Percentiles rank a stretch among this genome's conserved stretches.
Evolutionary conservation across 2,888 invertebrate genomes (phyloP).

Genomic region (Limenitis camilla): DNA sequence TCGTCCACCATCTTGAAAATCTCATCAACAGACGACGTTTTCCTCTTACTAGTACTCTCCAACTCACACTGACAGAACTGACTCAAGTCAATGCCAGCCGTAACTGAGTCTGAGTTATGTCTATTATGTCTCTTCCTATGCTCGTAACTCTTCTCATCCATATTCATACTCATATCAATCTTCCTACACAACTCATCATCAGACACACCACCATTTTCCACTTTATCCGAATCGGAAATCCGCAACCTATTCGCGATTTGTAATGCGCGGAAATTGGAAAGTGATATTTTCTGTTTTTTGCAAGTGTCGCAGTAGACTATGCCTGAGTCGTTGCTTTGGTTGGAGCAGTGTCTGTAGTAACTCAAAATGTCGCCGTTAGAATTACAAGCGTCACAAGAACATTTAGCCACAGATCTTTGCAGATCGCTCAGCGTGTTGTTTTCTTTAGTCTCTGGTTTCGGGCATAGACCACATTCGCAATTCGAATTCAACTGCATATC

Average conservation of each 20-base stretch:
- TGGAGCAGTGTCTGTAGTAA: constrained; percentile 61
- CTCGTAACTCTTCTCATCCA: constrained; percentile 53
- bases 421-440: constrained; percentile 63
- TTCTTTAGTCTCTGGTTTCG: constrained; percentile 52
- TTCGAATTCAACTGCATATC: constrained; percentile 49
- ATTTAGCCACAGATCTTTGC: constrained; percentile 62
- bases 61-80: constrained; percentile 70
- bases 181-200: constrained; percentile 63
- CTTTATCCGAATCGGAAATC: constrained; percentile 50
- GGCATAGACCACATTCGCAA: constrained; percentile 66
- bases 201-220: constrained; percentile 53
- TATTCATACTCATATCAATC: constrained; percentile 62
- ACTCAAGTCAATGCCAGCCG: constrained; percentile 59
- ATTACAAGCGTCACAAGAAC: constrained; percentile 62
- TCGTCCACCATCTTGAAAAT: constrained; percentile 79
- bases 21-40: constrained; percentile 84
- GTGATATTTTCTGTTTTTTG: constrained; percentile 67
- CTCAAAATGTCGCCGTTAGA: constrained; percentile 63
- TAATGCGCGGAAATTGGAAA: constrained; percentile 65
- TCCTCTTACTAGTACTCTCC: constrained; percentile 52
- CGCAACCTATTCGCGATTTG: constrained; percentile 63
- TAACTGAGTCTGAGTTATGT: constrained; percentile 57
- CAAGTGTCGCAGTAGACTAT: constrained; percentile 64
- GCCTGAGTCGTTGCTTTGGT: constrained; percentile 57
- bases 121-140: constrained; percentile 62